phyloP scores from a whole-genome alignment of 2,888 invertebrate species.

The Phyllotreta striolata region DNA sequence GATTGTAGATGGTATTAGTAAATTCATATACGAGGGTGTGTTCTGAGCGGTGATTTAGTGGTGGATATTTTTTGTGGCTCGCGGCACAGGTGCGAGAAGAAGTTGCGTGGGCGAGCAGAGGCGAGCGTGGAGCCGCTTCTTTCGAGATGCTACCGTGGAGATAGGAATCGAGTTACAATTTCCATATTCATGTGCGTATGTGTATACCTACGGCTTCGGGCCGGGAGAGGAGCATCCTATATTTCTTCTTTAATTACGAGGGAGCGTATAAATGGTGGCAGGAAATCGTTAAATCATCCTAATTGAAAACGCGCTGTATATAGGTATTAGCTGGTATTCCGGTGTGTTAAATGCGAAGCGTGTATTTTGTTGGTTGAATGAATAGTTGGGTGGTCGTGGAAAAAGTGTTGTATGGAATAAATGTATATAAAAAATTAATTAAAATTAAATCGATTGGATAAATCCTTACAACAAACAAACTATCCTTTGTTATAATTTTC shows the following conservation, averaged over 20 bases:
- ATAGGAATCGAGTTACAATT: conserved; percentile 50
- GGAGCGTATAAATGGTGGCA: conserved; percentile 11
- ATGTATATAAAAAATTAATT: too few species aligned
- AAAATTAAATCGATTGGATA: too few species aligned
- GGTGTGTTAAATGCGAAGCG: too few species aligned
- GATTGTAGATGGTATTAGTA: too few species aligned
- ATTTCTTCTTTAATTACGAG: conserved; percentile 6
- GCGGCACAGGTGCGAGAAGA: conserved; percentile 14
- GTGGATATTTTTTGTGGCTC: conserved; percentile 6
- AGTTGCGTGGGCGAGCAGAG: conserved; percentile 41
- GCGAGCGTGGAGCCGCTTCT: conserved; percentile 18
- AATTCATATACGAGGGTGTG: conserved; percentile 6
- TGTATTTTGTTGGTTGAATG: too few species aligned
- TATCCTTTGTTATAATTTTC: too few species aligned
- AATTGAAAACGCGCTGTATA: too few species aligned
- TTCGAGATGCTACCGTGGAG: conserved; percentile 48
- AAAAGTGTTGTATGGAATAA: too few species aligned
- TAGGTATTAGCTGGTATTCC: too few species aligned
- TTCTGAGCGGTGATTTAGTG: conserved; percentile 13
- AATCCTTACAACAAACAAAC: too few species aligned
- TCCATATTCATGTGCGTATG: conserved; percentile 45
- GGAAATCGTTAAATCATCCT: conserved; percentile 6
- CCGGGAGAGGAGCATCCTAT: not conserved
- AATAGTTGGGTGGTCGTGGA: too few species aligned
- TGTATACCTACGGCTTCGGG: conserved; percentile 8